These are phyloP conservation scores for Bombus pyrosoma DNA, from an alignment of 1,140 invertebrate genomes.

Conservation along the genomic window DNA sequence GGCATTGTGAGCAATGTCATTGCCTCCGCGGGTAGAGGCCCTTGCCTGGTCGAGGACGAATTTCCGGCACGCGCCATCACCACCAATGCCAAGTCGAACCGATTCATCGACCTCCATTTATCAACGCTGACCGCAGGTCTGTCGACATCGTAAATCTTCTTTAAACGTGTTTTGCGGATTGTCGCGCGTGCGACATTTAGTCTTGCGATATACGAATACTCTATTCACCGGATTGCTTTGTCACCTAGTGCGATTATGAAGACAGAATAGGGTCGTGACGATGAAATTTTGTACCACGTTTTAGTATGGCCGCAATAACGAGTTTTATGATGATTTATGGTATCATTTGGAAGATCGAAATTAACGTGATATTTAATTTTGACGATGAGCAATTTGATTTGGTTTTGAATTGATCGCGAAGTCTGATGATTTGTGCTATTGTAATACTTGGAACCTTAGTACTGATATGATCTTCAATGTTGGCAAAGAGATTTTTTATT, in stretches of 20 bases:
- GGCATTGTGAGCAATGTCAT: conserved; percentile 69
- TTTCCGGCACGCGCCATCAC: conserved; percentile 53
- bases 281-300: not conserved
- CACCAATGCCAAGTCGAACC: conserved; percentile 49
- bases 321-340: not conserved
- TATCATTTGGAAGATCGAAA: too few species aligned
- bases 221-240: not conserved
- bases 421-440: too few species aligned
- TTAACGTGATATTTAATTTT: too few species aligned
- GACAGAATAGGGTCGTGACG: not conserved
- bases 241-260: not conserved
- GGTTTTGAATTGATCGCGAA: too few species aligned
- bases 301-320: not conserved
- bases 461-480: too few species aligned
- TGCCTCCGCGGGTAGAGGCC: conserved; percentile 58
- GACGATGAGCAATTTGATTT: too few species aligned
- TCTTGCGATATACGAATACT: not conserved
- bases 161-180: not conserved
- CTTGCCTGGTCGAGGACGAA: conserved; percentile 58
- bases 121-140: conserved; percentile 9
- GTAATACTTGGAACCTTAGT: too few species aligned
- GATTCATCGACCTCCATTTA: conserved; percentile 42
- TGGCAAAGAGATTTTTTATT: too few species aligned
- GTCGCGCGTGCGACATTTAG: not conserved
- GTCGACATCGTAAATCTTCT: conserved; percentile 8